phyloP scores from a whole-genome alignment of 2,113 vertebrate species.

The Aegotheles bennettii region DNA sequence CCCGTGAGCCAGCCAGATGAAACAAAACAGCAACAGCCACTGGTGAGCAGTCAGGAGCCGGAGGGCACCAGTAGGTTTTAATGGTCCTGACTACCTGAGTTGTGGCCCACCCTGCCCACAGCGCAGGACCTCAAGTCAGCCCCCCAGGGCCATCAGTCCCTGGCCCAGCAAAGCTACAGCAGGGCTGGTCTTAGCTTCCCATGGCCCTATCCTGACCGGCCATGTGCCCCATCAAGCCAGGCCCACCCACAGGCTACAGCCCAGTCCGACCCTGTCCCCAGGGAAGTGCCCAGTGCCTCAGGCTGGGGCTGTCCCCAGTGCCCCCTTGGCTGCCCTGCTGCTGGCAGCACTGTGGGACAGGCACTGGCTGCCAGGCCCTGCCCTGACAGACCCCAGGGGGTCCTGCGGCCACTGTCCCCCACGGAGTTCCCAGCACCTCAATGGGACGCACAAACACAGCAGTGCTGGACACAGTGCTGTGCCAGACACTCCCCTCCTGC shows the following conservation, averaged over 20 bases:
- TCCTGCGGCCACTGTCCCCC: no score
- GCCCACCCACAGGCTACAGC: rapidly evolving
- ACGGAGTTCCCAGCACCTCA: no score
- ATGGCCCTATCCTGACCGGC: no score
- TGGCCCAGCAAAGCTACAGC: rapidly evolving
- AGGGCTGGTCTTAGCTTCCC: neutral
- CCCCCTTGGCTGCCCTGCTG: neutral
- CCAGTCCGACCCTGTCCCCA: no score
- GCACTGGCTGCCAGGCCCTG: neutral
- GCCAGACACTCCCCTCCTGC: rapidly evolving
- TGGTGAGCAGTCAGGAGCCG: neutral
- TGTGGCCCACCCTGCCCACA: no score
- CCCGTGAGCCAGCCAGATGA: neutral
- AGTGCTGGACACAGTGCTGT: neutral
- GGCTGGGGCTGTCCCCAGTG: rapidly evolving
- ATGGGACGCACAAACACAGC: neutral
- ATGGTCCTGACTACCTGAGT: neutral
- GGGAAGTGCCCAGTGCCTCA: rapidly evolving
- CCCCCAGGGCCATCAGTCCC: rapidly evolving
- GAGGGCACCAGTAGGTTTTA: neutral
- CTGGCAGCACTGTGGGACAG: neutral
- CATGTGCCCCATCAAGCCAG: neutral
- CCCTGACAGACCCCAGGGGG: rapidly evolving
- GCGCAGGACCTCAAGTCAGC: neutral
- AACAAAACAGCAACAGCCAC: neutral